A percentile compares a stretch with the other conserved stretches of the same genome.
Evolutionary conservation across 1,140 invertebrate genomes (phyloP).

Genomic region (Drosophila pruinosa): DNA sequence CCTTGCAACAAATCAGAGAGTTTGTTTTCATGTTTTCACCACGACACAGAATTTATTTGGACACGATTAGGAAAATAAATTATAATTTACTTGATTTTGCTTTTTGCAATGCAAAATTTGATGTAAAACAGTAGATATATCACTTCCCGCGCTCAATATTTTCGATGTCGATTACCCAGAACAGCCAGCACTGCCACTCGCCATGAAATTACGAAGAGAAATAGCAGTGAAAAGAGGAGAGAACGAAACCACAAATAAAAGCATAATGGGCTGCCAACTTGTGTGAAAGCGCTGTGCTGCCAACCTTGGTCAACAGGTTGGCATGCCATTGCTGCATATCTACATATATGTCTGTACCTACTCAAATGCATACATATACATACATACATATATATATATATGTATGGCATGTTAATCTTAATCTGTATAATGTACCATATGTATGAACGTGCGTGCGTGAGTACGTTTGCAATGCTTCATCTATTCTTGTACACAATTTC

Average conservation of each 20-base stretch:
- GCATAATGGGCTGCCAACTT: slow-evolving; percentile 28
- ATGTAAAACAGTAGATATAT: slow-evolving; percentile 35
- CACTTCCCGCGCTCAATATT: slow-evolving; percentile 56
- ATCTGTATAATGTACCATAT: not conserved
- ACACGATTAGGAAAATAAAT: slow-evolving; percentile 11
- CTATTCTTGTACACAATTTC: not conserved
- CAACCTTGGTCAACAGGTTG: slow-evolving; percentile 35
- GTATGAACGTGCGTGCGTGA: not conserved
- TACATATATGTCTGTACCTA: not conserved
- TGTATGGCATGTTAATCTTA: not conserved
- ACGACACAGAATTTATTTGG: not conserved
- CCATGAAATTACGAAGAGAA: slow-evolving; percentile 47
- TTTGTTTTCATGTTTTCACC: slow-evolving; percentile 5
- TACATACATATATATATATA: not conserved
- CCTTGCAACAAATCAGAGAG: slow-evolving; percentile 28
- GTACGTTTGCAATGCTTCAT: not conserved
- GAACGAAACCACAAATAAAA: slow-evolving; percentile 27
- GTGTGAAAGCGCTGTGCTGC: slow-evolving; percentile 2
- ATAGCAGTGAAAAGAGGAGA: slow-evolving; percentile 46
- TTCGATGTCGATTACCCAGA: slow-evolving; percentile 52
- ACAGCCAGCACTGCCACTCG: slow-evolving; percentile 46
- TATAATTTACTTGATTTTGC: slow-evolving; percentile 35
- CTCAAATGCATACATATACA: not conserved
- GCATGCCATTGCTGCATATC: slow-evolving; percentile 18
- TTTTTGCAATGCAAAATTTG: slow-evolving; percentile 40